Percentiles rank a stretch among this genome's conserved stretches.
Evolutionary conservation across 2,113 vertebrate genomes (phyloP).

Genomic region (Hemichromis elongatus): DNA sequence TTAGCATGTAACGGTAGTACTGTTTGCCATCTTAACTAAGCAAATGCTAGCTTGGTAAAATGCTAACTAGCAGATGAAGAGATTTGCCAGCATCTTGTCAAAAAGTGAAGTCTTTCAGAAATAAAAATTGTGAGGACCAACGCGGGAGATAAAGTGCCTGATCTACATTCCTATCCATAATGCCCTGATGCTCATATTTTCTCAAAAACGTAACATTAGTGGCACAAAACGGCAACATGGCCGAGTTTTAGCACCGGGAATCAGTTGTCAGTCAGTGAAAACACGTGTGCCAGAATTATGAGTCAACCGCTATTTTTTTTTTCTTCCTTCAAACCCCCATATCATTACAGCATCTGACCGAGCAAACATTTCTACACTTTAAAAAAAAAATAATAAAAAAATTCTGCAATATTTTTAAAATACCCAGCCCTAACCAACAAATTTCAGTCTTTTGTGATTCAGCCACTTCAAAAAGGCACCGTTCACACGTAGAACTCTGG

Average conservation of each 20-base stretch:
- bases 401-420: conserved; percentile 3
- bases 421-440: conserved; percentile 67
- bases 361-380: not conserved
- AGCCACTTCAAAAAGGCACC: conserved; percentile 81
- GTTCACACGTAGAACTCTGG: conserved; percentile 70
- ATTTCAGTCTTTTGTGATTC: conserved; percentile 59
- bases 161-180: not conserved
- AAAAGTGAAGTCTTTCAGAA: not conserved
- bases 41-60: not conserved
- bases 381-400: not conserved
- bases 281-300: not conserved
- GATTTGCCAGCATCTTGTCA: not conserved
- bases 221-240: not conserved
- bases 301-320: not conserved
- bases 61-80: not conserved
- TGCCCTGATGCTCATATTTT: not conserved
- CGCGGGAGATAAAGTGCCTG: not conserved
- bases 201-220: not conserved
- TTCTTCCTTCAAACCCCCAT: rapidly evolving
- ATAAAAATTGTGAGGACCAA: not conserved
- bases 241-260: not conserved
- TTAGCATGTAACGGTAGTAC: not conserved
- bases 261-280: not conserved
- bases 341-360: not conserved
- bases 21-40: not conserved